Percentiles rank a stretch among this genome's conserved stretches.
phyloP scores from a whole-genome alignment of 1,140 invertebrate genomes.

The Nephotettix cincticeps region DNA sequence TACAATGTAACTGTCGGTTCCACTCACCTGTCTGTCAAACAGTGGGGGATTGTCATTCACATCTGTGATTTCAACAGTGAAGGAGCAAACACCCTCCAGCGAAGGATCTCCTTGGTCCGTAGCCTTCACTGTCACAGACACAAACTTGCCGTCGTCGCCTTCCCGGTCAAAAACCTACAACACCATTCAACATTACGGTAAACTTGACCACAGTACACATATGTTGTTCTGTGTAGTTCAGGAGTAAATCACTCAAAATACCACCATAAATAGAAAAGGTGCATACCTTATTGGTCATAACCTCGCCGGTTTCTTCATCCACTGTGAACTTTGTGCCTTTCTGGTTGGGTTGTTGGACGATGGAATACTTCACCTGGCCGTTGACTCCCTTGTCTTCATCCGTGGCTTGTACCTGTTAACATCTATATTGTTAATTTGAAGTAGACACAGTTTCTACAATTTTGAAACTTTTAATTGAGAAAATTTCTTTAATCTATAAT shows the following conservation, averaged over 20 bases:
- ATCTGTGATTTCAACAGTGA: conserved; percentile 94
- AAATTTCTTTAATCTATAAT: not conserved
- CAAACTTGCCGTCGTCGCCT: conserved; percentile 94
- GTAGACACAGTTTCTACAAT: too few species aligned
- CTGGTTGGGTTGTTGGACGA: conserved; percentile 94
- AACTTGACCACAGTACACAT: too few species aligned
- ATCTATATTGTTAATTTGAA: too few species aligned
- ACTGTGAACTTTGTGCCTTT: conserved; percentile 95
- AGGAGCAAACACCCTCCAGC: conserved; percentile 91
- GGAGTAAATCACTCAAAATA: too few species aligned
- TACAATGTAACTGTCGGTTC: too few species aligned
- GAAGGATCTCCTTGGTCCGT: conserved; percentile 96
- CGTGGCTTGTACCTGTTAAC: conserved; percentile 84
- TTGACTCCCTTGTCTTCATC: conserved; percentile 94
- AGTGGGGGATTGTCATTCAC: conserved; percentile 92
- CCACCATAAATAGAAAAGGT: too few species aligned
- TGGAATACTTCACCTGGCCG: conserved; percentile 91
- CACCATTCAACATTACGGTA: too few species aligned
- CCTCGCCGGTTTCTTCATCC: conserved; percentile 91
- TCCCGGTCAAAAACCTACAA: conserved; percentile 86
- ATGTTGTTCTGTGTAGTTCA: too few species aligned
- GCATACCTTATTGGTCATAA: conserved; percentile 89
- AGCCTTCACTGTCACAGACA: conserved; percentile 93
- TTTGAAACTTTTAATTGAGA: too few species aligned
- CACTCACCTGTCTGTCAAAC: conserved; percentile 91